A percentile compares a stretch with the other conserved stretches of the same genome.
Evolutionary conservation across 1,140 invertebrate species (phyloP).

Genomic region (Trichomalopsis sarcophagae): DNA sequence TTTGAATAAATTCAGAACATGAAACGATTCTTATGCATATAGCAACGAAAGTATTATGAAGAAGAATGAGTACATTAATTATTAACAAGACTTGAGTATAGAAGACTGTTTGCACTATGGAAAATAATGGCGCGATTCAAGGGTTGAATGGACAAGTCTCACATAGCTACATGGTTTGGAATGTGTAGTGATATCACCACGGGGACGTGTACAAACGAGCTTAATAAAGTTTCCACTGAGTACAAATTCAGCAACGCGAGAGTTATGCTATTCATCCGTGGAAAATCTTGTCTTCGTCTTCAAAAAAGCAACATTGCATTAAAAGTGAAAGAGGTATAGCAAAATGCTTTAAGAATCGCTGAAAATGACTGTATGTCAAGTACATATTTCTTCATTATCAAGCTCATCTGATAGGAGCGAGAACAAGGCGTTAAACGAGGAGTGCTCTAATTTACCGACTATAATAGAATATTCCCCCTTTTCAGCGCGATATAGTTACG

Average conservation of each 20-base stretch:
- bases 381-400: conserved; percentile 36
- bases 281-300: too few species aligned
- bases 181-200: neutral
- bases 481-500: conserved; percentile 18
- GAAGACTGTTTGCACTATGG: neutral
- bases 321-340: neutral
- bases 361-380: neutral
- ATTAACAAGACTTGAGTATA: neutral
- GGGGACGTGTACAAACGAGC: conserved; percentile 8
- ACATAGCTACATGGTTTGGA: conserved; percentile 1
- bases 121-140: conserved; percentile 7
- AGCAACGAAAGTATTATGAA: neutral
- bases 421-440: conserved; percentile 36
- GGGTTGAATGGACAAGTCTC: neutral
- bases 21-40: neutral
- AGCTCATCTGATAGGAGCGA: conserved; percentile 10
- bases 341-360: neutral
- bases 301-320: too few species aligned
- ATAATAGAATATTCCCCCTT: conserved; percentile 24
- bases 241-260: too few species aligned
- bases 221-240: conserved; percentile 14
- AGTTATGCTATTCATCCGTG: too few species aligned
- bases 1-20: neutral
- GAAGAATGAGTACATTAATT: neutral
- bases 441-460: conserved; percentile 11